Base-by-base conservation (phyloP, 2,113 vertebrate species). In the Ceuthmochares aereus region DNA sequence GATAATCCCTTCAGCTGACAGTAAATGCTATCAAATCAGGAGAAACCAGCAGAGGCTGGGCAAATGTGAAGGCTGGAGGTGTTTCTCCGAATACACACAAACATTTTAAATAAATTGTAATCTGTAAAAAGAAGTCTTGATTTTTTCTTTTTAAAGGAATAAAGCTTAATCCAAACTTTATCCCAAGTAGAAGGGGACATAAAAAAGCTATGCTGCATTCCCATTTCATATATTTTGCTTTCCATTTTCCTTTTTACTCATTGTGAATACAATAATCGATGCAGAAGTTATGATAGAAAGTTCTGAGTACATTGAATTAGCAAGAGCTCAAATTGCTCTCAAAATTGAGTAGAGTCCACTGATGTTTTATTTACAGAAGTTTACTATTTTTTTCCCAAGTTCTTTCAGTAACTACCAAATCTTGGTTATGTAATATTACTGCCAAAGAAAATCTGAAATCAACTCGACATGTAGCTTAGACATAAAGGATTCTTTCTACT, bases 141-240 rank as follows among this genome's bases (percentile, higher is more conserved):
- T 26, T 23, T 34, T 9, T 21, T 63, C 67, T 76, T 63, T 89
- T 85, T 80, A 84, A 34, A 51, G 2, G 3, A 84, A 88, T 29
- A 79, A 36, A 32, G 11, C 14, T 74, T 72, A 90, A 52, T 83
- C 49, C 52, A 76, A 76, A 62, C 19, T 95, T 95, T 55, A 78
- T 84, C 81, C 30, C 12, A 79, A 80, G 51, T 89, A 78, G 64
- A 79, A 62, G 4, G 8, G 26, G 56, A 73, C 26, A 66, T 40
- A 32, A 72, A 62, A 60, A 82, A 75, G 36, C 84, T 88, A 64
- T 89, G 56, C 47, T 75, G 92, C 54, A 12, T 58, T 91, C 76
- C 72, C 93, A 74, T 79, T 80, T 95, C n/a, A 77, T 82, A 84
- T 73, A 19, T 42, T 89, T 83, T 42, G 43, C 58, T 91, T 85